These are phyloP conservation scores for Vanessa cardui DNA, from an alignment of 2,888 invertebrate species.

Conservation along the genomic window DNA sequence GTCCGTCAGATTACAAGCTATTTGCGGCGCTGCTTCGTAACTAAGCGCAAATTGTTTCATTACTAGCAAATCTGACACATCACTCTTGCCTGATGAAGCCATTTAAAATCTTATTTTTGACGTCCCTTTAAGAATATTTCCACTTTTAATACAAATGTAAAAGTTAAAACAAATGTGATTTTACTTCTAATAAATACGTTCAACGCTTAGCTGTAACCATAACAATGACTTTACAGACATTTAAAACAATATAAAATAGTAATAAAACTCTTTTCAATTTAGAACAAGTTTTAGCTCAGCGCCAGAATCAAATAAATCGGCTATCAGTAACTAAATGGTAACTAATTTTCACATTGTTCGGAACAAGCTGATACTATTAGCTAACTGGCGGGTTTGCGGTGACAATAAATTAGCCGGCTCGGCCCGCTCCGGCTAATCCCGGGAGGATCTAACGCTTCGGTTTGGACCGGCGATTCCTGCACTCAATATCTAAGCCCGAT, in stretches of 20 bases:
- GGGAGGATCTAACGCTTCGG: slow-evolving; percentile 31
- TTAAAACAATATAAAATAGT: not conserved
- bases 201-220: not conserved
- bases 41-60: slow-evolving; percentile 40
- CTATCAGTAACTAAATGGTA: slow-evolving; percentile 33
- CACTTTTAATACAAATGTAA: not conserved
- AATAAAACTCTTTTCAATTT: not conserved
- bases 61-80: slow-evolving; percentile 36
- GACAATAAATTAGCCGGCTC: slow-evolving; percentile 32
- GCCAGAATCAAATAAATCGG: slow-evolving; percentile 30
- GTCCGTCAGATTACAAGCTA: slow-evolving; percentile 29
- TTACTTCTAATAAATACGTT: not conserved
- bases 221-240: not conserved
- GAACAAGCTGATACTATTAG: slow-evolving; percentile 30
- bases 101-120: slow-evolving; percentile 21
- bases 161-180: not conserved
- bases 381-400: slow-evolving; percentile 33
- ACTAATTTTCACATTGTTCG: slow-evolving; percentile 35
- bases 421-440: slow-evolving; percentile 28
- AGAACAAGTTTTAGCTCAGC: not conserved
- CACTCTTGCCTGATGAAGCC: slow-evolving; percentile 24
- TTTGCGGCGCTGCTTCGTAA: slow-evolving; percentile 23
- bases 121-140: not conserved
- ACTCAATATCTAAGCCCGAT: slow-evolving; percentile 33
- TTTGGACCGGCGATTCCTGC: slow-evolving; percentile 26